Percentiles rank a stretch among this genome's conserved stretches.
Conservation (phyloP, 2,113 vertebrate genomes). For the Xenotilapia flavipinnis region DNA sequence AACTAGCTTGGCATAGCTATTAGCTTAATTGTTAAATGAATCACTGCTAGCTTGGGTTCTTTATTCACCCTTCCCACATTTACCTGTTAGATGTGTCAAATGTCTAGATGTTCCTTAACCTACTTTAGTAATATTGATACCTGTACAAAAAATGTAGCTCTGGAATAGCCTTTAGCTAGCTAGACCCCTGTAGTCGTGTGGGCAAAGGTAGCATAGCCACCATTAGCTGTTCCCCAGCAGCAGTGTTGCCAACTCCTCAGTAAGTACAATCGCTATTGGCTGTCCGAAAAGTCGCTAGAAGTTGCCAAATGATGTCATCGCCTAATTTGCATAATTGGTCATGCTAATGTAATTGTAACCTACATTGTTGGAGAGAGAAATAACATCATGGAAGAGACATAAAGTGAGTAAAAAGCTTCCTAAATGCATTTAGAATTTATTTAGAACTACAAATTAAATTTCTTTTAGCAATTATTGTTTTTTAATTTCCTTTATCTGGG, state of each 20-base stretch:
- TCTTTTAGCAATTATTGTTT: too few species aligned
- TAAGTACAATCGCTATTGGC: too few species aligned
- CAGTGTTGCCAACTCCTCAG: too few species aligned
- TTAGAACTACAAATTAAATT: too few species aligned
- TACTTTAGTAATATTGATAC: not conserved
- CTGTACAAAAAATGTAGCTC: not conserved
- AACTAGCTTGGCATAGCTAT: not conserved
- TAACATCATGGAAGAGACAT: too few species aligned
- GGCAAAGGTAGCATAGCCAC: not conserved
- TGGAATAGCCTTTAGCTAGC: not conserved
- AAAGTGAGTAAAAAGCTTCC: too few species aligned
- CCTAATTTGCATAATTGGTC: too few species aligned
- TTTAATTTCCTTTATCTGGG: fast-evolving
- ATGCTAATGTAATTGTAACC: too few species aligned
- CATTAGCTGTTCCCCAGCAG: not conserved
- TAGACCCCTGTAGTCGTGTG: not conserved
- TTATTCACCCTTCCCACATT: not conserved
- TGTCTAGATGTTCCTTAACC: not conserved
- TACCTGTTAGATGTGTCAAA: not conserved
- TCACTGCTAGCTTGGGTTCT: not conserved
- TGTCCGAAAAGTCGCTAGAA: too few species aligned
- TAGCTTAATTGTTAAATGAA: not conserved
- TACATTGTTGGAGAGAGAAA: too few species aligned
- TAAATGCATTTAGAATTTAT: too few species aligned
- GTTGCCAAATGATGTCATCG: too few species aligned